Base-by-base conservation (phyloP, 2,888 invertebrate genomes). In the Philopedon plagiatum region DNA sequence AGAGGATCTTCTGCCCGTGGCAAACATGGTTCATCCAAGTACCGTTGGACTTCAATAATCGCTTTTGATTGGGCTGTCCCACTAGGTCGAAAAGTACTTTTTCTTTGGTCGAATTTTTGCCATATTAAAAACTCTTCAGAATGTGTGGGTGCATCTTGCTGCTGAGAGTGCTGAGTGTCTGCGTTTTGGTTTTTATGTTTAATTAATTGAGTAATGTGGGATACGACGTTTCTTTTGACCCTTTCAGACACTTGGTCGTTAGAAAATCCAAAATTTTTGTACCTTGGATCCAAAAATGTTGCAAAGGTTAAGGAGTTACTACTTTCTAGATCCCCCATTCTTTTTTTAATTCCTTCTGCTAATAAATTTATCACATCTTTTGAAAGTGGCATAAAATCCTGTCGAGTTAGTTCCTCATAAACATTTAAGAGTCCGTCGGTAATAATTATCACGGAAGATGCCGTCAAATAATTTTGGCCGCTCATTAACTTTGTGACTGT, bases 241-340 rank as follows among this genome's bases (percentile, higher is more conserved):
- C 51, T 64, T 51, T 71, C 9, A 66, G 74, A 4, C 2, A 18
- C 8, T 7, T 44, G 41, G 2, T 13, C 13, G 5, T 13, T 13
- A 39, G 5, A 39, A 71, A 77, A 75, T 39, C 65, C 75, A 2
- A 76, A 29, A 71, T 71, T 71, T 74, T 76, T 77, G 70, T 65
- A 78, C 21, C 77, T 69, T 18, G 76, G 78, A 61, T 78, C 76
- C 23, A 77, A 49, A 71, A 76, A 75, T 37, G 75, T 78, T 13
- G 75, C 34, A 13, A 76, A 13, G 15, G 64, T 15, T 9, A 76
- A 39, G 26, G 73, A 68, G 18, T 73, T 67, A 37, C 70, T 74
- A 21, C 57, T 75, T 70, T 76, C 76, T 13, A 78, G 29, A 19
- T 74, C 69, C 1, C 70, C 74, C n/a, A 77, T n/a, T n/a, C n/a